phyloP scores from a whole-genome alignment of 2,797 vertebrate genomes.

The Chromobotia macracanthus region DNA sequence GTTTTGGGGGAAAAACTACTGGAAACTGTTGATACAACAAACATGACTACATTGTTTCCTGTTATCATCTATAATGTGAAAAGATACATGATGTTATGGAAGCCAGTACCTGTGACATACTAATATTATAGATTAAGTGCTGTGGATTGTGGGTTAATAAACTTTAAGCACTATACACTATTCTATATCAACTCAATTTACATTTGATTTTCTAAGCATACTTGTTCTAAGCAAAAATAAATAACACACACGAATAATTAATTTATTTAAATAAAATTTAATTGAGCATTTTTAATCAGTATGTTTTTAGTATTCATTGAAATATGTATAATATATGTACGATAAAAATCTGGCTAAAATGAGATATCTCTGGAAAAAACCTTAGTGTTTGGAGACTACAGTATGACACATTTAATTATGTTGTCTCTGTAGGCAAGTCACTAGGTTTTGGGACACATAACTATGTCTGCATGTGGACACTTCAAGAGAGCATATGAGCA shows the following conservation, averaged over 20 bases:
- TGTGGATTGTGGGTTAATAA: not conserved
- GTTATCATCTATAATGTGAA: not conserved
- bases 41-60: not conserved
- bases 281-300: too few species aligned
- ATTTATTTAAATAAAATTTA: too few species aligned
- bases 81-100: not conserved
- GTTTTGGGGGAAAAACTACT: not conserved
- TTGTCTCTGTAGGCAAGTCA: not conserved
- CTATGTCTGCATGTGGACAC: constrained; percentile 9
- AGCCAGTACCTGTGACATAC: not conserved
- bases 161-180: not conserved
- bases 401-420: not conserved
- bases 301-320: too few species aligned
- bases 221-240: too few species aligned
- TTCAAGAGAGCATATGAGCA: constrained; percentile 31
- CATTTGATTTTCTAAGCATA: too few species aligned
- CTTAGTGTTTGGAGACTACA: not conserved
- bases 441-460: not conserved
- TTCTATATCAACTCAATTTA: too few species aligned
- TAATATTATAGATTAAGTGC: not conserved
- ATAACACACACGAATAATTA: too few species aligned
- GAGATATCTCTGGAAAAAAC: not conserved
- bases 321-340: too few species aligned
- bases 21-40: too few species aligned
- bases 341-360: not conserved